A percentile compares a stretch with the other conserved stretches of the same genome.
Conservation (phyloP, 2,888 invertebrate species). For the Mesochorus sp. region DNA sequence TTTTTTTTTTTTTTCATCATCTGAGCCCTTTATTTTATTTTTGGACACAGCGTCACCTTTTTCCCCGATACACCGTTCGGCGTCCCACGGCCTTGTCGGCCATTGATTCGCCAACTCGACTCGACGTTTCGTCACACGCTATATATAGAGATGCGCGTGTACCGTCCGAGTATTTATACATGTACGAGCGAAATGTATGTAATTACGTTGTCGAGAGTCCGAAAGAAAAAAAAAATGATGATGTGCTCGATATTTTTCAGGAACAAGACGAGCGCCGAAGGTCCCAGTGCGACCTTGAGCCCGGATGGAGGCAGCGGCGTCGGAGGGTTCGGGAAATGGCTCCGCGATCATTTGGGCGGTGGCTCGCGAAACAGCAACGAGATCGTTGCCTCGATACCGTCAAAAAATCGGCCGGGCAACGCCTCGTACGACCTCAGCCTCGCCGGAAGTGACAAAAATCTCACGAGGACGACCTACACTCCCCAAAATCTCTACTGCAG, state of each 20-base stretch:
- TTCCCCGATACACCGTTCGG: no score
- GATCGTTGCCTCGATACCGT: constrained; percentile 56
- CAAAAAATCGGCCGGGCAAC: constrained; percentile 57
- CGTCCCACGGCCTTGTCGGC: constrained; percentile 38
- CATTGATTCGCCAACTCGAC: constrained; percentile 26
- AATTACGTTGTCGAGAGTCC: constrained; percentile 22
- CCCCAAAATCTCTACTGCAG: constrained; percentile 80
- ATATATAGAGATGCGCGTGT: no score
- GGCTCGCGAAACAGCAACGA: constrained; percentile 69
- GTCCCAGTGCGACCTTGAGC: constrained; percentile 54
- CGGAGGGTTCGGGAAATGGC: constrained; percentile 79
- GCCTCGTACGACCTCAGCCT: constrained; percentile 36
- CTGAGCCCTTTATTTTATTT: constrained; percentile 8
- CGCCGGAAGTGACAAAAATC: constrained; percentile 65
- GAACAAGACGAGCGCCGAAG: constrained; percentile 68
- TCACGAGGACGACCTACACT: constrained; percentile 68
- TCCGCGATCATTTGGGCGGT: constrained; percentile 78
- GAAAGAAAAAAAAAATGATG: neutral
- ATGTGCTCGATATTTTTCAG: constrained; percentile 58
- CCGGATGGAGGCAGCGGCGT: constrained; percentile 58
- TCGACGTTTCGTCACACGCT: constrained; percentile 5
- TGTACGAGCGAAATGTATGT: constrained; percentile 12
- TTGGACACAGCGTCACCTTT: no score
- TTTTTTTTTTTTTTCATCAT: constrained; percentile 22
- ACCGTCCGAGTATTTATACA: neutral